Conservation (phyloP, 2,888 invertebrate species). For the Zygogramma bicolorata region DNA sequence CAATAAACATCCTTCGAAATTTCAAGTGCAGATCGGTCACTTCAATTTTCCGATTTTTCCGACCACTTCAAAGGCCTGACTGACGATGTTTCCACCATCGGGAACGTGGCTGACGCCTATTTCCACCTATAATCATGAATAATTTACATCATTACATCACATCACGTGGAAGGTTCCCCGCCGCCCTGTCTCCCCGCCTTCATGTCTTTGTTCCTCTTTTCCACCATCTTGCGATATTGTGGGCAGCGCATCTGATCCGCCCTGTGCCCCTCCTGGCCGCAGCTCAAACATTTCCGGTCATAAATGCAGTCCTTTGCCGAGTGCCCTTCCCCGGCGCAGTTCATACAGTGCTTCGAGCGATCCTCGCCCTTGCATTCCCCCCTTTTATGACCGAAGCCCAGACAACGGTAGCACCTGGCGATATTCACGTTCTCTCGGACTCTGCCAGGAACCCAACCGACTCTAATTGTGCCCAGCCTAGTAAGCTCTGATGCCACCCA, state of each 20-base stretch:
- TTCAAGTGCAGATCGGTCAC: no score
- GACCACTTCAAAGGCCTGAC: no score
- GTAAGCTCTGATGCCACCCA: neutral
- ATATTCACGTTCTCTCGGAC: neutral
- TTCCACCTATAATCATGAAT: neutral
- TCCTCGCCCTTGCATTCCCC: neutral
- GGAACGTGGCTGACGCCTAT: neutral
- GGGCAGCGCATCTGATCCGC: neutral
- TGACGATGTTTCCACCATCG: no score
- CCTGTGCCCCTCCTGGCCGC: slow-evolving; percentile 1
- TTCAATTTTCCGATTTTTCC: no score
- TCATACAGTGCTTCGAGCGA: neutral
- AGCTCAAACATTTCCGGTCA: neutral
- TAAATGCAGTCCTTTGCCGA: neutral
- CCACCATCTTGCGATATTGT: neutral
- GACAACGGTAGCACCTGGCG: neutral
- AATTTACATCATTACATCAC: neutral
- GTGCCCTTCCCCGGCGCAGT: neutral
- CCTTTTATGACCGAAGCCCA: neutral
- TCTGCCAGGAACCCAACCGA: neutral
- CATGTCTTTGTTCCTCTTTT: neutral
- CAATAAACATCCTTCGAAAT: no score
- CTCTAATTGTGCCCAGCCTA: neutral
- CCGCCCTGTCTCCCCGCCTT: neutral
- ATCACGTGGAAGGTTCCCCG: no score